phyloP scores from a whole-genome alignment of 1,140 invertebrate species.

The Tigriopus japonicus region DNA sequence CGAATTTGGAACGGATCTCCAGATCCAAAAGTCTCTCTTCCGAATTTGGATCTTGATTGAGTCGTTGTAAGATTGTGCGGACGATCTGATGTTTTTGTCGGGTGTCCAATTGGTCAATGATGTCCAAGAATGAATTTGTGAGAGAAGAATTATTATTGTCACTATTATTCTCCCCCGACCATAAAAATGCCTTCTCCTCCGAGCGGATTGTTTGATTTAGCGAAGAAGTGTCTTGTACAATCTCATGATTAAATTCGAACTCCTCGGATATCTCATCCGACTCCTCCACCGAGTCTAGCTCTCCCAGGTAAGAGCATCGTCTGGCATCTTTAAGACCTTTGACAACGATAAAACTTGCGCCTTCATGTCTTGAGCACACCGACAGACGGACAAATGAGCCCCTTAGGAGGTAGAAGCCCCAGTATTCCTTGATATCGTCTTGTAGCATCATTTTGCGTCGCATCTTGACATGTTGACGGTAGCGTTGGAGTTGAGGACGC shows the following conservation, averaged over 20 bases:
- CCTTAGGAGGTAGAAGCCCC: constrained; percentile 56
- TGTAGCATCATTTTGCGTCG: constrained; percentile 42
- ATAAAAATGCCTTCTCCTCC: no score
- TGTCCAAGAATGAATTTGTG: no score
- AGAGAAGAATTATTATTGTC: no score
- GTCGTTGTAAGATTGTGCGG: no score
- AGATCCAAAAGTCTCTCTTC: no score
- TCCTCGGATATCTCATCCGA: constrained; percentile 4
- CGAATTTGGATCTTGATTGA: no score
- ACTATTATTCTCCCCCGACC: no score
- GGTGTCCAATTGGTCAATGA: no score
- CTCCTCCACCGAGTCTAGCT: constrained; percentile 5
- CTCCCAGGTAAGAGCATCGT: constrained; percentile 1
- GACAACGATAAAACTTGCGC: constrained; percentile 19
- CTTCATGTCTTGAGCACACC: constrained; percentile 42
- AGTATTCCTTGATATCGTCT: constrained; percentile 61
- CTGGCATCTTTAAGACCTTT: constrained; percentile 14
- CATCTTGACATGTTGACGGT: constrained; percentile 40
- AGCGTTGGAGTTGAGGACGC: constrained; percentile 33
- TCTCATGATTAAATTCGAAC: constrained; percentile 4
- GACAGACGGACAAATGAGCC: constrained; percentile 51
- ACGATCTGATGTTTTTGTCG: no score
- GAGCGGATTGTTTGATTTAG: no score
- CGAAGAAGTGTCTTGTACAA: no score
- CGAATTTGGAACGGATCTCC: no score